Conservation (phyloP, 2,797 vertebrate genomes). For the Tauraco hartlaubi region DNA sequence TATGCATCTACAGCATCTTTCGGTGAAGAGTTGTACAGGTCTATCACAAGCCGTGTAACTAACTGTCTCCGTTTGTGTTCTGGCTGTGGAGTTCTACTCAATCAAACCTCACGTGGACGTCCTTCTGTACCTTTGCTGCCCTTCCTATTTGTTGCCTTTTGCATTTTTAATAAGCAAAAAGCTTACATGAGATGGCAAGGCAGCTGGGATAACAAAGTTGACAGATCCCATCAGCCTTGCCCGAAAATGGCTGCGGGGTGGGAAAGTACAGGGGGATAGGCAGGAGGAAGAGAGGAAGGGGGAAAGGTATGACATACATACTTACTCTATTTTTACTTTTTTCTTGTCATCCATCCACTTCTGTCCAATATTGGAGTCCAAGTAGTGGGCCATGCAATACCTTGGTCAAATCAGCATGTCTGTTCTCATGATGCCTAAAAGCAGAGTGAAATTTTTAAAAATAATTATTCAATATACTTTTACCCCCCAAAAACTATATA, state of each 20-base stretch:
- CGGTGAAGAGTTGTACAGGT: background rate
- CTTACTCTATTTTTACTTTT: background rate
- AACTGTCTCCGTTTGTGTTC: background rate
- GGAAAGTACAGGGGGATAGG: background rate
- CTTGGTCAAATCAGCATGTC: background rate
- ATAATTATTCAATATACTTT: background rate
- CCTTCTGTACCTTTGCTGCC: background rate
- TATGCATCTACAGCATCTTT: background rate
- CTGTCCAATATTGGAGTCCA: background rate
- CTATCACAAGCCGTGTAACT: background rate
- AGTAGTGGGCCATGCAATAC: background rate
- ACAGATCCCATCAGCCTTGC: background rate
- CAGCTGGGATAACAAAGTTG: background rate
- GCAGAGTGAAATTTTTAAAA: background rate
- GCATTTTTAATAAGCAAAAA: background rate
- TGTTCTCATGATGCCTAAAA: background rate
- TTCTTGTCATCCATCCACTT: background rate
- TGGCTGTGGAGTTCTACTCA: background rate
- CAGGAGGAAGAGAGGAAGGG: background rate
- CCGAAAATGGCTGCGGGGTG: background rate
- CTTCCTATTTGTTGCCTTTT: background rate
- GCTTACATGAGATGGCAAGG: background rate
- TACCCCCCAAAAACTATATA: background rate
- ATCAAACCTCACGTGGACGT: background rate
- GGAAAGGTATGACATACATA: background rate